A percentile compares a stretch with the other conserved stretches of the same genome.
Evolutionary conservation across 2,888 invertebrate genomes (phyloP).

Genomic region (Globia sparganii): DNA sequence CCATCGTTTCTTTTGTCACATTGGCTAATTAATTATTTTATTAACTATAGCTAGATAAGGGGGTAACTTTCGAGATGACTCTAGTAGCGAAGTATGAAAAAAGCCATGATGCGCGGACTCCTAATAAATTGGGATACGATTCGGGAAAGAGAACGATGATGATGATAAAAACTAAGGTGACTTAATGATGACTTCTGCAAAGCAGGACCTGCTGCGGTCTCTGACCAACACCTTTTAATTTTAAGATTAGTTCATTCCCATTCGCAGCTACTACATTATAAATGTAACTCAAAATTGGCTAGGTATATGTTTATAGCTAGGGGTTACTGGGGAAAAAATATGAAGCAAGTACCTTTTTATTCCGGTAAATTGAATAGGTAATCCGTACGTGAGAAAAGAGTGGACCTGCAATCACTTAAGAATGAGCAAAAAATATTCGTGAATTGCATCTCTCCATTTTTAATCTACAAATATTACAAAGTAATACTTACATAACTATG

Average conservation of each 20-base stretch:
- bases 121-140: neutral
- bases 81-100: neutral
- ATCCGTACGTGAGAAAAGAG: neutral
- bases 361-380: too few relatives aligned
- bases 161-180: neutral
- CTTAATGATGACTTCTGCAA: too few relatives aligned
- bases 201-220: neutral
- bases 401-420: neutral
- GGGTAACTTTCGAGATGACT: neutral
- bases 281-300: neutral
- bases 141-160: neutral
- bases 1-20: too few relatives aligned
- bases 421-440: neutral
- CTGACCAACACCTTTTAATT: neutral
- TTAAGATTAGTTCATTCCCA: neutral
- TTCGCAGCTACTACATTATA: neutral
- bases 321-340: too few relatives aligned
- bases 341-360: too few relatives aligned
- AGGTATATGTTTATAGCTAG: neutral
- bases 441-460: slow-evolving; percentile 8
- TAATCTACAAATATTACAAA: slow-evolving; percentile 30
- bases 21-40: too few relatives aligned
- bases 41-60: neutral
- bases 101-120: neutral
- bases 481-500: slow-evolving; percentile 38